These are phyloP conservation scores for Nymphalis polychloros DNA, from an alignment of 2,888 invertebrate genomes.

Conservation along the genomic window DNA sequence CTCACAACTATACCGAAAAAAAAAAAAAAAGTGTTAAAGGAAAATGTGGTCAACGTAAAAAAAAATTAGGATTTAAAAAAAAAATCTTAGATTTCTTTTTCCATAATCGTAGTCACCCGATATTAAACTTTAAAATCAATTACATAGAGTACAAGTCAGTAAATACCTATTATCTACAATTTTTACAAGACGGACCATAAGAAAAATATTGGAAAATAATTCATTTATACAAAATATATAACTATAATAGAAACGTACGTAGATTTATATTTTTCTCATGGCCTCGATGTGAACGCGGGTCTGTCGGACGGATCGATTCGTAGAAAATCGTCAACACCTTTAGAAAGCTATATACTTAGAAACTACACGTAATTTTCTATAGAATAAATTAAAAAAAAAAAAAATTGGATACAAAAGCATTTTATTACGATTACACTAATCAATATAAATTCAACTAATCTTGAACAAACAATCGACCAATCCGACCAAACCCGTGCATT, in stretches of 20 bases:
- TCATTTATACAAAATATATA: conserved; percentile 36
- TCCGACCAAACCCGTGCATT: conserved; percentile 21
- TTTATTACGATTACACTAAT: not conserved
- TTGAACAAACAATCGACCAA: conserved; percentile 3
- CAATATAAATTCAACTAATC: not conserved
- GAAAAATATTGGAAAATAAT: conserved; percentile 7
- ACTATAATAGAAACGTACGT: conserved; percentile 19
- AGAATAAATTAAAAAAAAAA: not conserved
- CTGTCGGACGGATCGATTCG: not conserved
- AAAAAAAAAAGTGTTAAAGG: not conserved
- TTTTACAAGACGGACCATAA: conserved; percentile 27
- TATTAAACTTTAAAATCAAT: conserved; percentile 11
- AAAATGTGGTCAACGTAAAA: too few relatives aligned
- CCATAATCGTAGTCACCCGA: conserved; percentile 1
- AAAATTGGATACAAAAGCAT: not conserved
- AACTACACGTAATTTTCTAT: too few relatives aligned
- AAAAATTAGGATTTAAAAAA: not conserved
- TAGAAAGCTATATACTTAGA: not conserved
- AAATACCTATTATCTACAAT: conserved; percentile 32
- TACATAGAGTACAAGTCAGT: conserved; percentile 14
- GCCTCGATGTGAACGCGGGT: conserved; percentile 17
- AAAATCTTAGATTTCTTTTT: not conserved
- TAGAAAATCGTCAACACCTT: not conserved
- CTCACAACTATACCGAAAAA: not conserved
- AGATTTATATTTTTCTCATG: conserved; percentile 25